Percentiles rank a stretch among this genome's conserved stretches.
phyloP scores from a whole-genome alignment of 2,888 invertebrate genomes.

The Brachyptera putata region DNA sequence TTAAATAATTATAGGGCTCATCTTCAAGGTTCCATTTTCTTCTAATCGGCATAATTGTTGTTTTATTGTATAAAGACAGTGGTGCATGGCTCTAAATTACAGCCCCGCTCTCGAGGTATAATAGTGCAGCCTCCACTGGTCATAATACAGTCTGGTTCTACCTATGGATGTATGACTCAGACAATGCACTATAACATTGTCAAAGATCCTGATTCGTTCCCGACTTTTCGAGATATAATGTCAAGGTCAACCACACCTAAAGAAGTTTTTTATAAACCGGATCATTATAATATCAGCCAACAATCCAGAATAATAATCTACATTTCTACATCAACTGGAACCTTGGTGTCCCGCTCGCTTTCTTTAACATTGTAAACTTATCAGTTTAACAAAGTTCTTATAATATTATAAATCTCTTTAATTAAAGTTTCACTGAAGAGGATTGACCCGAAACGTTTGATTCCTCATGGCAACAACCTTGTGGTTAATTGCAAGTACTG shows the following conservation, averaged over 20 bases:
- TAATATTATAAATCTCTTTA: not conserved
- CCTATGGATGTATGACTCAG: conserved; percentile 4
- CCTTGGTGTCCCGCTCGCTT: not conserved
- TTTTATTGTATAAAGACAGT: too few relatives aligned
- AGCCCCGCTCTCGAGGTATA: too few relatives aligned
- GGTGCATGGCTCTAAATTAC: too few relatives aligned
- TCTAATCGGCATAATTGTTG: too few relatives aligned
- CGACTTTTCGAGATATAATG: conserved; percentile 12
- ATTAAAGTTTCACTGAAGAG: not conserved
- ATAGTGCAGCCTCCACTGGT: not conserved
- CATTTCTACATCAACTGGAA: too few relatives aligned
- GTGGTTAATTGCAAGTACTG: too few relatives aligned
- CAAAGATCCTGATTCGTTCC: conserved; percentile 15
- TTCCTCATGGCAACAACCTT: conserved; percentile 17
- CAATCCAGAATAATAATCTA: too few relatives aligned
- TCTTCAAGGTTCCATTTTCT: too few relatives aligned
- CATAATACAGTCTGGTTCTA: not conserved
- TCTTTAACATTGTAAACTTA: not conserved
- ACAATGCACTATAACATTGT: not conserved
- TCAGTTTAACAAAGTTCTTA: not conserved
- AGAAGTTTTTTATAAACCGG: not conserved
- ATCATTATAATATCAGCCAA: not conserved
- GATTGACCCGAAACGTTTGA: conserved; percentile 4
- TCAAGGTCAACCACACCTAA: conserved; percentile 13
- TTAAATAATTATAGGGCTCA: too few relatives aligned